phyloP scores from a whole-genome alignment of 2,113 vertebrate genomes.

The Sisor rabdophorus region DNA sequence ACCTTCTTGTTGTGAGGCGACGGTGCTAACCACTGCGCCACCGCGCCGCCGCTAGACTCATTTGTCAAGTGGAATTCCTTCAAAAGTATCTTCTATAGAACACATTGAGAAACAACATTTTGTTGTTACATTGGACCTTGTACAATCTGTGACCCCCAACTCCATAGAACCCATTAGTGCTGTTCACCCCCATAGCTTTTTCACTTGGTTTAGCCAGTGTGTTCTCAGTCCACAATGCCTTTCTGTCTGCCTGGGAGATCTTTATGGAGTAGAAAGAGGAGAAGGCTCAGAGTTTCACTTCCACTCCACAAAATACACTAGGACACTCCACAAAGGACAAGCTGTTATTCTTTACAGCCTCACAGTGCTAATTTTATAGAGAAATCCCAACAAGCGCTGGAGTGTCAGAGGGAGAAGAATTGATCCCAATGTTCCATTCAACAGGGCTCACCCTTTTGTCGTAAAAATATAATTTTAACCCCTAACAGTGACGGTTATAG shows the following conservation, averaged over 20 bases:
- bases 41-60: too few relatives aligned
- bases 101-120: slow-evolving; percentile 52
- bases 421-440: slow-evolving; percentile 36
- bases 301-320: slow-evolving; percentile 30
- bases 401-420: slow-evolving; percentile 24
- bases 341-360: slow-evolving; percentile 21
- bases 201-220: slow-evolving; percentile 52
- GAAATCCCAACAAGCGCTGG: slow-evolving; percentile 25
- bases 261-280: slow-evolving; percentile 49
- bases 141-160: neutral
- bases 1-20: too few relatives aligned
- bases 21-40: too few relatives aligned
- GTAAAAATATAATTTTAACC: slow-evolving; percentile 49
- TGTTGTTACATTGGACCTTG: slow-evolving; percentile 38
- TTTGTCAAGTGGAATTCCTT: slow-evolving; percentile 1
- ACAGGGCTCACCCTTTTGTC: slow-evolving; percentile 46
- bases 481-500: neutral
- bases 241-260: slow-evolving; percentile 58
- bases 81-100: slow-evolving; percentile 30
- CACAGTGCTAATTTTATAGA: slow-evolving; percentile 11
- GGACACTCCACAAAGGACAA: slow-evolving; percentile 36
- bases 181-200: slow-evolving; percentile 46
- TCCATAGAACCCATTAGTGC: slow-evolving; percentile 54
- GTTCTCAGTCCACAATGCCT: slow-evolving; percentile 57
- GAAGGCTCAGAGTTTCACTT: slow-evolving; percentile 18